phyloP scores from a whole-genome alignment of 2,888 invertebrate species.

The Adineta ricciae region DNA sequence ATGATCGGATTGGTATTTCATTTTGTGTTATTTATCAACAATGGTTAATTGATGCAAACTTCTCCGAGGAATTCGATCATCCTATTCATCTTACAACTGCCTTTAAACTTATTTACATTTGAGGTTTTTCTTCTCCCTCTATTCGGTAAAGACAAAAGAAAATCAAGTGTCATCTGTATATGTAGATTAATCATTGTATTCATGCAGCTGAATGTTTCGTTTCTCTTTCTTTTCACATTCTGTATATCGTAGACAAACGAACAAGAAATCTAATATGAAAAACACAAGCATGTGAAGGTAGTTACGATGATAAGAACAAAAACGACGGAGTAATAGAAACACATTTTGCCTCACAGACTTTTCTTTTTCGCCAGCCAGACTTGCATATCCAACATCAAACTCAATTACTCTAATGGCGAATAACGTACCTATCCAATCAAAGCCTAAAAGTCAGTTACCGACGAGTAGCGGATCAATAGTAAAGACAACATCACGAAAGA shows the following conservation, averaged over 20 bases:
- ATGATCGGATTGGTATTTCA: background rate
- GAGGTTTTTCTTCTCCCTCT: too few species aligned
- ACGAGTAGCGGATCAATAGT: background rate
- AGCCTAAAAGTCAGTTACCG: background rate
- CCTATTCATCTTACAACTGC: too few species aligned
- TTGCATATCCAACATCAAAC: background rate
- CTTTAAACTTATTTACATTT: too few species aligned
- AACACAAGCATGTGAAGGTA: background rate
- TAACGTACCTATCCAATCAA: background rate
- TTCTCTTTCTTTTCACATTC: background rate
- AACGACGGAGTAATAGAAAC: background rate
- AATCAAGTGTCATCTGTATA: background rate
- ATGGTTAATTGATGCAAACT: background rate
- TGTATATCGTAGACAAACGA: background rate
- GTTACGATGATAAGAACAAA: background rate
- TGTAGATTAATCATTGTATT: background rate
- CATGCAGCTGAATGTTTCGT: background rate
- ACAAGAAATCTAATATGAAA: background rate
- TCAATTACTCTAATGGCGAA: background rate
- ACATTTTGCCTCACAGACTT: background rate
- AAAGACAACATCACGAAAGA: background rate
- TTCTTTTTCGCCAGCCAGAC: background rate
- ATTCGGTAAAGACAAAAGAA: background rate
- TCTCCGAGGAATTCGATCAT: background rate
- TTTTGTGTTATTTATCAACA: background rate